These are phyloP conservation scores for Atethmia centrago DNA, from an alignment of 2,888 invertebrate genomes.

Conservation along the genomic window DNA sequence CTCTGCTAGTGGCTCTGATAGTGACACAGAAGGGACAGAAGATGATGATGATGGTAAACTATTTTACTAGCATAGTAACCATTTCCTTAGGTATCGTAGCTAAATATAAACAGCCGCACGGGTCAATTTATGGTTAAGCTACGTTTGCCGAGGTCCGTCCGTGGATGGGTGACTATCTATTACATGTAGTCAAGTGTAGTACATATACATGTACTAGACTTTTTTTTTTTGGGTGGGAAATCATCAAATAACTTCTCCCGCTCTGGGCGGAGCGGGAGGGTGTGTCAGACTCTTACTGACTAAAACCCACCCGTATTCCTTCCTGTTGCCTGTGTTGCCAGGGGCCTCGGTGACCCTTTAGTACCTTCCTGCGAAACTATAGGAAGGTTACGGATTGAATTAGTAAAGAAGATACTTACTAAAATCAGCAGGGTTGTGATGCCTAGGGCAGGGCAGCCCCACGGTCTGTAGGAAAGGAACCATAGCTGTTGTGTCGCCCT, in stretches of 20 bases:
- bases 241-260: too few species aligned
- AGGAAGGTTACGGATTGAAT: not conserved
- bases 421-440: slow-evolving; percentile 93
- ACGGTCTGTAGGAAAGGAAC: slow-evolving; percentile 90
- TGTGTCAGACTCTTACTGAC: too few species aligned
- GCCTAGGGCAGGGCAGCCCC: slow-evolving; percentile 91
- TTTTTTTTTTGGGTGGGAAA: too few species aligned
- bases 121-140: not conserved
- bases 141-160: not conserved
- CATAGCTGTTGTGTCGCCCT: slow-evolving; percentile 91
- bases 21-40: slow-evolving; percentile 76
- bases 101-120: not conserved
- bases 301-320: too few species aligned
- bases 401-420: slow-evolving; percentile 84
- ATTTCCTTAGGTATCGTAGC: not conserved
- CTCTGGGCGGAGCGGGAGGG: too few species aligned
- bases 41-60: slow-evolving; percentile 66
- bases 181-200: too few species aligned
- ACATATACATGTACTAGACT: too few species aligned
- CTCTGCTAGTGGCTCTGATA: slow-evolving; percentile 79
- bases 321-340: too few species aligned
- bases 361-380: too few species aligned
- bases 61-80: not conserved
- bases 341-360: too few species aligned
- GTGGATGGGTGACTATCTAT: not conserved